Evolutionary conservation across 2,888 invertebrate species (phyloP).

Genomic region (Eupithecia dodoneata): DNA sequence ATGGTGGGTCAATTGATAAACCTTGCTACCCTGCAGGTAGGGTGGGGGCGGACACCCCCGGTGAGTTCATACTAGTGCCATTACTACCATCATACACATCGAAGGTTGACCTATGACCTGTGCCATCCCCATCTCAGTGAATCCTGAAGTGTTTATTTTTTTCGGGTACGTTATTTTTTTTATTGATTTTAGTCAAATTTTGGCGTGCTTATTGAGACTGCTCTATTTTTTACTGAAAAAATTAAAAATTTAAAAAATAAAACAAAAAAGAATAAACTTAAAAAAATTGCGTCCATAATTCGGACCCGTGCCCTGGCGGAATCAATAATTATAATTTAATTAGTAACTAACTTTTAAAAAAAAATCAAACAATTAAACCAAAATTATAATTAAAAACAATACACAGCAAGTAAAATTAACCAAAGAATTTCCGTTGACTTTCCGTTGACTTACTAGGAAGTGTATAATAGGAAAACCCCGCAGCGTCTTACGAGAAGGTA

Average conservation of each 20-base stretch:
- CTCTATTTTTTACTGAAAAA: no score
- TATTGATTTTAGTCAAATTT: background rate
- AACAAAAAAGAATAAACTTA: no score
- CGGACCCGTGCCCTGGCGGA: background rate
- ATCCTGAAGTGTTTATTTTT: constrained; percentile 47
- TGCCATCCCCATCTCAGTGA: constrained; percentile 47
- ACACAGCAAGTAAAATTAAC: background rate
- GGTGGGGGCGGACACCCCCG: constrained; percentile 66
- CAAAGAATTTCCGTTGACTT: constrained; percentile 28
- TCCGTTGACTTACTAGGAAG: constrained; percentile 27
- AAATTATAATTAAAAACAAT: background rate
- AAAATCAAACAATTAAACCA: background rate
- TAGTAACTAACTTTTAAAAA: background rate
- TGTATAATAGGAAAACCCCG: constrained; percentile 26
- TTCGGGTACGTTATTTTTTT: constrained; percentile 29
- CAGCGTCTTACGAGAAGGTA: constrained; percentile 20
- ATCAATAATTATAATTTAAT: background rate
- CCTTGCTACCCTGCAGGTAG: constrained; percentile 67
- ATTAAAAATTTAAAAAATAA: no score
- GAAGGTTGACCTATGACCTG: constrained; percentile 71
- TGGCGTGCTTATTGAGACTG: background rate
- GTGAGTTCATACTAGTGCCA: constrained; percentile 63
- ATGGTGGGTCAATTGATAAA: constrained; percentile 76
- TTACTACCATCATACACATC: constrained; percentile 69
- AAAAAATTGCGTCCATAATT: background rate